Percentiles rank a stretch among this genome's conserved stretches.
Evolutionary conservation across 2,113 vertebrate genomes (phyloP).

Genomic region (Turnix velox): DNA sequence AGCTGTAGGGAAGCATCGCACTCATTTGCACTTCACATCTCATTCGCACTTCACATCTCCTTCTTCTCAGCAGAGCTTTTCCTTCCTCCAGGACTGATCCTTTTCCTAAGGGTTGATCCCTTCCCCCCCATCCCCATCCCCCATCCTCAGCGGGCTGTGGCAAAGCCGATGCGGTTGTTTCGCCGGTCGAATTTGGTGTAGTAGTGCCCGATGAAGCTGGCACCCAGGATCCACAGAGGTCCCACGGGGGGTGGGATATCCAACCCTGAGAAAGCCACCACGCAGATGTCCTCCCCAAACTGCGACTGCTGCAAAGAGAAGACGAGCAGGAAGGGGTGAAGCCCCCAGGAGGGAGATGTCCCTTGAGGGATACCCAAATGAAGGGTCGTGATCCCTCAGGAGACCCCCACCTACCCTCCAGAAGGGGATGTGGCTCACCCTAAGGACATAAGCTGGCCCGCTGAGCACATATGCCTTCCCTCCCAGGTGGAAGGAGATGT

Average conservation of each 20-base stretch:
- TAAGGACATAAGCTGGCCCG: conserved; percentile 83
- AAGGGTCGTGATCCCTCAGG: not conserved
- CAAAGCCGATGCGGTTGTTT: conserved; percentile 93
- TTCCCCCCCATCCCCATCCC: rapidly evolving
- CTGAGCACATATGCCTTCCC: conserved; percentile 79
- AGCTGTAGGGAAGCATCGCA: not conserved
- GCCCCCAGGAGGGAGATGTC: not conserved
- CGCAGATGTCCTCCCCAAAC: conserved; percentile 81
- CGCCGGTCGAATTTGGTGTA: conserved; percentile 92
- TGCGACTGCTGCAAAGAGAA: conserved; percentile 78
- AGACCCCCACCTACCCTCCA: rapidly evolving
- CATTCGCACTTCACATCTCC: not conserved
- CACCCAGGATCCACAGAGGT: conserved; percentile 92
- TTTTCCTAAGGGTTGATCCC: too few species aligned
- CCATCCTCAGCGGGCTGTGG: conserved; percentile 78
- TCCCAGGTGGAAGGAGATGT: conserved; percentile 88
- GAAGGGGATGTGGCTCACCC: conserved; percentile 69
- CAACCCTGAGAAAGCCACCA: conserved; percentile 83
- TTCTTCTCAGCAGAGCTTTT: not conserved
- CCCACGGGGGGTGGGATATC: conserved; percentile 90
- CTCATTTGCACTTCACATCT: not conserved
- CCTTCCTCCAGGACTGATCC: too few species aligned
- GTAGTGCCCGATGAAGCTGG: conserved; percentile 93
- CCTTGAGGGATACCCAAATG: rapidly evolving
- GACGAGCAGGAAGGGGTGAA: not conserved